Evolutionary conservation across 2,113 vertebrate species (phyloP).

Genomic region (Hyperopisus bebe): DNA sequence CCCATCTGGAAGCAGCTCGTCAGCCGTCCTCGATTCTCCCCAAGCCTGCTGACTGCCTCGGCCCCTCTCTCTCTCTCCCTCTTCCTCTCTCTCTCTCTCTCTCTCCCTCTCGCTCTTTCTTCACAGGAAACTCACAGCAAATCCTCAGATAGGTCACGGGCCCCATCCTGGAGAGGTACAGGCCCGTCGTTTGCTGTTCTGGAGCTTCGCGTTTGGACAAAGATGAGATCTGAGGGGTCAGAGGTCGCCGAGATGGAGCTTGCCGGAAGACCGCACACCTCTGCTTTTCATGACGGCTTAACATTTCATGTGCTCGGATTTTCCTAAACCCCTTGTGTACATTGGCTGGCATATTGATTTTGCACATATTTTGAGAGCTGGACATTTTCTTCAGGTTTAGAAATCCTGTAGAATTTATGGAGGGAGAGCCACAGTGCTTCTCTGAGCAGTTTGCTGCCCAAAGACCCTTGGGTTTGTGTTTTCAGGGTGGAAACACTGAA

Average conservation of each 20-base stretch:
- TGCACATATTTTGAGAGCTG: not conserved
- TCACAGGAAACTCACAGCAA: slow-evolving; percentile 49
- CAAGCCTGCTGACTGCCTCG: slow-evolving; percentile 51
- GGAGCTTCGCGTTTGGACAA: not conserved
- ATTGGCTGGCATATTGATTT: not conserved
- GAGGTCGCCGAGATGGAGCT: not conserved
- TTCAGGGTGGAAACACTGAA: not conserved
- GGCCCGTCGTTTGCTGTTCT: not conserved
- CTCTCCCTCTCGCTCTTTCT: slow-evolving; percentile 36
- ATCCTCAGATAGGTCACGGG: slow-evolving; percentile 45
- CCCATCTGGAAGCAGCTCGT: slow-evolving; percentile 55
- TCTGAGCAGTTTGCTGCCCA: not conserved
- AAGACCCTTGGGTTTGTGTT: not conserved
- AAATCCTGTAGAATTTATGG: not conserved
- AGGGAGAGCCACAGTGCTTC: not conserved
- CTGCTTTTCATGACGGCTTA: not conserved
- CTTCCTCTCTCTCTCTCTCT: slow-evolving; percentile 35
- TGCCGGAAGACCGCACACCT: not conserved
- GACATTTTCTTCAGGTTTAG: not conserved
- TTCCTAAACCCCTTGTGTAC: not conserved
- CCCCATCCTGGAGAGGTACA: slow-evolving; percentile 24
- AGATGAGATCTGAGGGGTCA: not conserved
- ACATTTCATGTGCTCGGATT: not conserved
- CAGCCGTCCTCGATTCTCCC: slow-evolving; percentile 59
- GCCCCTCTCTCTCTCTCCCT: slow-evolving; percentile 13